Base-by-base conservation (phyloP, 2,113 vertebrate species). In the Nesogale talazaci region DNA sequence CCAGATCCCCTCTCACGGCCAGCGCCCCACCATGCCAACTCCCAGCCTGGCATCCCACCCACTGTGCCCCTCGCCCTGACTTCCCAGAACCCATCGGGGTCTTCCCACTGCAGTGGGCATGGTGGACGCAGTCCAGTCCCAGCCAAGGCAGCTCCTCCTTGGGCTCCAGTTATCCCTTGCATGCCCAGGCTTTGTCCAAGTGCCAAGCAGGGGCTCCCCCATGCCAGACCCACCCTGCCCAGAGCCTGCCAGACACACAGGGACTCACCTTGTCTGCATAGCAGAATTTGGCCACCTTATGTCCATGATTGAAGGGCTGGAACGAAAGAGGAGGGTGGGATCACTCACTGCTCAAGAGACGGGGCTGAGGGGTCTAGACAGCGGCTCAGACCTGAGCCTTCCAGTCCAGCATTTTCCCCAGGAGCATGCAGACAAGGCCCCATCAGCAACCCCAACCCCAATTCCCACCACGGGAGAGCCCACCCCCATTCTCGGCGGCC, bases 221-320 rank as follows among this genome's bases (percentile, higher is more conserved):
- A 31, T 15, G 20, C 20, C 36, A 8, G 17, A 16, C 1, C 1
- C 31, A 67, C 10, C 3, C 12, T 0, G 4, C 1, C 67, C 38
- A 8, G 0, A 3, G 16, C 52, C 75, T 27, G 7, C 6, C 17
- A 27, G 5, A 34, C 15, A 34, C 14, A n/a, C 8, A n/a, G 42
- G 20, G 0, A 25, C 98, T 98, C 95, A 99, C 99, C 99, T 99
- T 98, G 97, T 99, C 98, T 0, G 99, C 99, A 0, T 99, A 99
- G 95, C 99, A 99, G 98, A 98, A 99, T 97, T 99, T 99, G 89
- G 99, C 99, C 93, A 99, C 98, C 90, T 98, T 99, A 95, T 99
- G 99, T 0, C 98, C 98, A 57, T 99, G 99, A 79, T 99, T 98
- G 83, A 99, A 99, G 0, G 99, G 99, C 99, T 99, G 86, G 9